A percentile compares a stretch with the other conserved stretches of the same genome.
Evolutionary conservation across 2,888 invertebrate species (phyloP).

Genomic region (Agriopis leucophaearia): DNA sequence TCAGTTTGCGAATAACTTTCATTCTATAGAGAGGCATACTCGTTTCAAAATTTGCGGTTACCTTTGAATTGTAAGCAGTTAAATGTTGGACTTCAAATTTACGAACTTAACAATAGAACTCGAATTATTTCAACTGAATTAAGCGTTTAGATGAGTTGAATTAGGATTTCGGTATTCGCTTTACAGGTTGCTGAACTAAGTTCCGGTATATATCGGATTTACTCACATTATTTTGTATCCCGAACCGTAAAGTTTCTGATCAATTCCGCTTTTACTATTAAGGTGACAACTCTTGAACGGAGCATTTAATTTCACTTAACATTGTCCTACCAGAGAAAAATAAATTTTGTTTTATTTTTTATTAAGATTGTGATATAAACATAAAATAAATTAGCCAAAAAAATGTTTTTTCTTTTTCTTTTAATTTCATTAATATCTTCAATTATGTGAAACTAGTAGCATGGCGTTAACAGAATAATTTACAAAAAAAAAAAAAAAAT

Average conservation of each 20-base stretch:
- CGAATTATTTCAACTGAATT: slow-evolving; percentile 83
- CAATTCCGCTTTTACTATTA: slow-evolving; percentile 45
- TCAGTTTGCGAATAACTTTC: slow-evolving; percentile 83
- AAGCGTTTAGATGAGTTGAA: slow-evolving; percentile 79
- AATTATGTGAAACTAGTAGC: too few relatives aligned
- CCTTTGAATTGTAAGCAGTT: slow-evolving; percentile 86
- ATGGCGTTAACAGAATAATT: too few relatives aligned
- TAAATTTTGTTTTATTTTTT: too few relatives aligned
- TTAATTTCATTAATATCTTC: too few relatives aligned
- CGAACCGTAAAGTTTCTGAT: slow-evolving; percentile 56
- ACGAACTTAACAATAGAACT: slow-evolving; percentile 83
- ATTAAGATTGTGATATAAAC: too few relatives aligned
- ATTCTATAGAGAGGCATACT: slow-evolving; percentile 78
- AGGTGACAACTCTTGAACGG: neutral
- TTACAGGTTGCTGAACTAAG: slow-evolving; percentile 76
- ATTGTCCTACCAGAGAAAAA: neutral
- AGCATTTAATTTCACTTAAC: neutral
- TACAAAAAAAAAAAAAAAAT: too few relatives aligned
- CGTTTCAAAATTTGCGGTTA: slow-evolving; percentile 84
- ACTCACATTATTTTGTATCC: slow-evolving; percentile 64
- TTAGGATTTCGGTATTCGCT: slow-evolving; percentile 79
- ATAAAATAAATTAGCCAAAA: too few relatives aligned
- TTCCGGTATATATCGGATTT: slow-evolving; percentile 71
- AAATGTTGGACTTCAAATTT: slow-evolving; percentile 83
- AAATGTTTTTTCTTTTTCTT: too few relatives aligned